Evolutionary conservation across 2,888 invertebrate genomes (phyloP).

Genomic region (Lysandra coridon): DNA sequence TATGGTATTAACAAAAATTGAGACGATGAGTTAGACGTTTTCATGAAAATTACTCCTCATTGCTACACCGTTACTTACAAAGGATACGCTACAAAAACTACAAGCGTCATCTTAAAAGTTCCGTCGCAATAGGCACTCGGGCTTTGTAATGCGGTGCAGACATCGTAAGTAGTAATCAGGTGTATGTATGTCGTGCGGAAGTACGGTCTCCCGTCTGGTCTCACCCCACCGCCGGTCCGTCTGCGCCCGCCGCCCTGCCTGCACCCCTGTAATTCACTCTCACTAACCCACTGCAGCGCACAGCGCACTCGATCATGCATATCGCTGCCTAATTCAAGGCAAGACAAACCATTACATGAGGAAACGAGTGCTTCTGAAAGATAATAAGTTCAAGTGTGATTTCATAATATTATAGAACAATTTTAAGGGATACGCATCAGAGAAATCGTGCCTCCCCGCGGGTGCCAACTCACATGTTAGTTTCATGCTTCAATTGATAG

Average conservation of each 20-base stretch:
- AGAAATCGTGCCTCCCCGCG: not conserved
- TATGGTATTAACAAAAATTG: no score
- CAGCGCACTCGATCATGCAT: constrained; percentile 76
- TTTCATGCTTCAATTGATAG: not conserved
- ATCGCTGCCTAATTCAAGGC: constrained; percentile 69
- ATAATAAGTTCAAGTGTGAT: not conserved
- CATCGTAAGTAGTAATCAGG: constrained; percentile 58
- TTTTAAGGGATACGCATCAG: not conserved
- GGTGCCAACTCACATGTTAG: not conserved
- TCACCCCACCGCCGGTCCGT: constrained; percentile 68
- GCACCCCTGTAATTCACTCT: constrained; percentile 75
- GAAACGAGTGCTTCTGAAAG: not conserved
- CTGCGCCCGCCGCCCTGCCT: constrained; percentile 56
- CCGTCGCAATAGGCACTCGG: constrained; percentile 39
- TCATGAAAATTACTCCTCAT: not conserved
- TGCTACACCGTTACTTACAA: not conserved
- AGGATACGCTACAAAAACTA: constrained; percentile 31
- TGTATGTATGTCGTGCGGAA: constrained; percentile 63
- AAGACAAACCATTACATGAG: constrained; percentile 38
- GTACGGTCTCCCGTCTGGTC: constrained; percentile 77
- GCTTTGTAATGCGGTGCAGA: constrained; percentile 47
- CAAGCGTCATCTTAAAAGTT: constrained; percentile 37
- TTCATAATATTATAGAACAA: not conserved
- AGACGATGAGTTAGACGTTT: not conserved
- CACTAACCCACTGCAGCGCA: constrained; percentile 80